These are phyloP conservation scores for Lanius ludovicianus DNA, from an alignment of 2,113 vertebrate genomes.

Conservation along the genomic window DNA sequence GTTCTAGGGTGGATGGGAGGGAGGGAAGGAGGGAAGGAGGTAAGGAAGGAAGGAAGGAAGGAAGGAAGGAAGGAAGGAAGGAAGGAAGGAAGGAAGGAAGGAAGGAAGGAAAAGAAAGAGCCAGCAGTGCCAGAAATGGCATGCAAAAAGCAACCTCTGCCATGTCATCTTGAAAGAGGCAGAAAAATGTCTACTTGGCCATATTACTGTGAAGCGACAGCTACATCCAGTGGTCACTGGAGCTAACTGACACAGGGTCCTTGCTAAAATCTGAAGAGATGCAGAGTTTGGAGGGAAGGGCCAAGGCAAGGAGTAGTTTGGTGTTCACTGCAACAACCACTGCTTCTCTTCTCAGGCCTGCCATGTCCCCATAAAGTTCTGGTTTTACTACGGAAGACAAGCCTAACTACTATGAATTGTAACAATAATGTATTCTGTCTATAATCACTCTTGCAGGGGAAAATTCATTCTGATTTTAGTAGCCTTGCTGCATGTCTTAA, in stretches of 20 bases:
- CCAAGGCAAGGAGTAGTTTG: not conserved
- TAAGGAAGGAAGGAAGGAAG: too few species aligned
- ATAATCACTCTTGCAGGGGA: not conserved
- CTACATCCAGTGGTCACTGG: conserved; percentile 56
- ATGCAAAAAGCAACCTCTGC: not conserved
- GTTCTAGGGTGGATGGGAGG: not conserved
- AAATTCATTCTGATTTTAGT: conserved; percentile 7
- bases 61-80: not conserved
- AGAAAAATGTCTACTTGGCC: conserved; percentile 20
- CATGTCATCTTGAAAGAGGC: not conserved
- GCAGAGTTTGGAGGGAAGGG: fast-evolving
- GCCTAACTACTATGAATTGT: not conserved
- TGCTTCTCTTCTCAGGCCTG: not conserved
- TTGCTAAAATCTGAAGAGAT: not conserved
- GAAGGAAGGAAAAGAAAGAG: not conserved
- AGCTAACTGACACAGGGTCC: not conserved
- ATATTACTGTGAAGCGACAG: conserved; percentile 20
- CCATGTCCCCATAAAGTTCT: not conserved
- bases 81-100: not conserved
- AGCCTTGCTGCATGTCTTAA: not conserved
- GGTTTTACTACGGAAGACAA: not conserved
- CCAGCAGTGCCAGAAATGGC: not conserved
- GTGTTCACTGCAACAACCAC: not conserved
- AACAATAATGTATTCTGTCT: not conserved
- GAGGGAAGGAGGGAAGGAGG: not conserved